A percentile compares a stretch with the other conserved stretches of the same genome.
Evolutionary conservation across 2,797 vertebrate species (phyloP).

Genomic region (Bovichtus diacanthus): DNA sequence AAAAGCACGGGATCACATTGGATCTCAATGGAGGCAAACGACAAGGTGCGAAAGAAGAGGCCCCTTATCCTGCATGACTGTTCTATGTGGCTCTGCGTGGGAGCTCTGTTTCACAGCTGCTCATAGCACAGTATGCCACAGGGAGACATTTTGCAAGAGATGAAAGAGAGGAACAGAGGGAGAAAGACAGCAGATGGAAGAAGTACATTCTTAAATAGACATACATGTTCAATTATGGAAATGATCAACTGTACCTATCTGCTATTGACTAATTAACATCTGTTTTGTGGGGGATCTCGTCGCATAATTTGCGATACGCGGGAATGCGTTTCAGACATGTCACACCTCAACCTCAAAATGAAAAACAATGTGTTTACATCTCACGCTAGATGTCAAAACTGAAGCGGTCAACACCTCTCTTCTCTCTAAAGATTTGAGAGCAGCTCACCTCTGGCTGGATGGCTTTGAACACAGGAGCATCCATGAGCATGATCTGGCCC

Average conservation of each 20-base stretch:
- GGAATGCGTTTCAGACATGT: neutral
- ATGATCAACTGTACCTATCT: neutral
- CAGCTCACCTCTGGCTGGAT: slow-evolving; percentile 97
- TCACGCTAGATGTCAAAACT: slow-evolving; percentile 2
- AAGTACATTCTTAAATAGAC: neutral
- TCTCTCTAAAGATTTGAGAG: neutral
- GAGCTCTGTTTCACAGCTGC: slow-evolving; percentile 25
- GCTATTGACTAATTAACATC: neutral
- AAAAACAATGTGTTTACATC: neutral
- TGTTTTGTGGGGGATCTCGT: neutral
- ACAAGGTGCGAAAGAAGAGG: neutral
- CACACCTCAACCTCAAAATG: neutral
- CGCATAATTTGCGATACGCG: neutral
- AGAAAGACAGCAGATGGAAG: neutral
- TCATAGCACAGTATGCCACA: neutral
- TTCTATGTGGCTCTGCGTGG: neutral
- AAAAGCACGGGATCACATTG: neutral
- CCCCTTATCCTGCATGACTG: neutral
- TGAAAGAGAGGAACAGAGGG: neutral
- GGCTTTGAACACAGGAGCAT: slow-evolving; percentile 97
- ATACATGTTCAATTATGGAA: neutral
- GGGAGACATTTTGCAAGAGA: neutral
- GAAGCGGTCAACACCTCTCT: neutral
- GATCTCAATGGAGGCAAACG: slow-evolving; percentile 10
- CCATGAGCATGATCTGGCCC: slow-evolving; percentile 99